Conservation (phyloP, 1,140 invertebrate species). For the Streblospio benedicti region DNA sequence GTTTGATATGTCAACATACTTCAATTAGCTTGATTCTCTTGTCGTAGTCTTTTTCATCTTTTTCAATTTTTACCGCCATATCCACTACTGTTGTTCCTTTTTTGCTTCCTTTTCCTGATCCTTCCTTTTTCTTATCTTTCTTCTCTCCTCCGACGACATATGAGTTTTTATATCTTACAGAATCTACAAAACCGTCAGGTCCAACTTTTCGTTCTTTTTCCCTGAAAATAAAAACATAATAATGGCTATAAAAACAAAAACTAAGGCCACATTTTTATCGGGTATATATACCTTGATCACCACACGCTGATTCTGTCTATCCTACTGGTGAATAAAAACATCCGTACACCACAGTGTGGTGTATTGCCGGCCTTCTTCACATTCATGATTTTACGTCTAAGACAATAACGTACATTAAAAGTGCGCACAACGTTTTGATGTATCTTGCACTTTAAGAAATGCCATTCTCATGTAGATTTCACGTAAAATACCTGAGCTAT, state of each 20-base stretch:
- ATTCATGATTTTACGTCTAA: too few species aligned
- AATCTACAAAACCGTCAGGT: constrained; percentile 40
- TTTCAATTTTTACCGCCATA: constrained; percentile 24
- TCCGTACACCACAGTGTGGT: too few species aligned
- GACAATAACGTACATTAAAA: too few species aligned
- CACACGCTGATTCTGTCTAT: too few species aligned
- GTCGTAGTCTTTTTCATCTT: constrained; percentile 36
- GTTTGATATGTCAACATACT: constrained; percentile 25
- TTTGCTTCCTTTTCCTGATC: neutral
- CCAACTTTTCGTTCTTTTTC: constrained; percentile 40
- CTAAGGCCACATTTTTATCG: neutral
- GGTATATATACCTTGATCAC: too few species aligned
- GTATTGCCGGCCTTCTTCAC: too few species aligned
- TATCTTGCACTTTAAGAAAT: too few species aligned
- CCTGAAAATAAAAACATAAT: constrained; percentile 19
- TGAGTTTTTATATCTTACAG: constrained; percentile 29
- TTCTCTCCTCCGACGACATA: constrained; percentile 29
- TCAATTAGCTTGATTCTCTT: constrained; percentile 40
- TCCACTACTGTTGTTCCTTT: constrained; percentile 25
- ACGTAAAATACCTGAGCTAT: too few species aligned
- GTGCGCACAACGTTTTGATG: too few species aligned
- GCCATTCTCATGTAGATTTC: too few species aligned
- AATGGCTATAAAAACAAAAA: neutral
- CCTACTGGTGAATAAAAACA: too few species aligned
- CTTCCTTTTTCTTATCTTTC: constrained; percentile 21